These are phyloP conservation scores for Notolabrus celidotus DNA, from an alignment of 2,797 vertebrate genomes.

Conservation along the genomic window DNA sequence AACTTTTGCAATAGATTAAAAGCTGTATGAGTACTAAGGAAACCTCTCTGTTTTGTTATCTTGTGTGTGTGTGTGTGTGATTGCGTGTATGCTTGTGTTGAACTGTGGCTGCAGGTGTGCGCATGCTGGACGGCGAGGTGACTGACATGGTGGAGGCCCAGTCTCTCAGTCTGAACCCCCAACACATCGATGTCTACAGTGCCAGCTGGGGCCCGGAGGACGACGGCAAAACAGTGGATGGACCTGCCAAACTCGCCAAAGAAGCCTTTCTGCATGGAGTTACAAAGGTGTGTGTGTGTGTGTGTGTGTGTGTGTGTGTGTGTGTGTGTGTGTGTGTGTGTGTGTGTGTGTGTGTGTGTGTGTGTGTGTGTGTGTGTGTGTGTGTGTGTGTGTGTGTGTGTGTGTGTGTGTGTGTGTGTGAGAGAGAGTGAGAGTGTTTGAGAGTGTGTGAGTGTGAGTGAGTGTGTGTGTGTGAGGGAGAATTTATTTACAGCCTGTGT, in stretches of 20 bases:
- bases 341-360: constrained; percentile 8
- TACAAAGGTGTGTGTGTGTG: constrained; percentile 87
- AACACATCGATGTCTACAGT: constrained; percentile 98
- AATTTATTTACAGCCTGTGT: constrained; percentile 69
- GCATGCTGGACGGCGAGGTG: constrained; percentile 98
- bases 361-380: constrained; percentile 6
- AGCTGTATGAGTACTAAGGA: not conserved
- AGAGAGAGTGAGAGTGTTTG: too few relatives aligned
- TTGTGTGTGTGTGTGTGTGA: constrained; percentile 11
- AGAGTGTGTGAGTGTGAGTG: constrained; percentile 38
- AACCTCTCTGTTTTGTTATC: constrained; percentile 13
- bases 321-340: constrained; percentile 26
- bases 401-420: constrained; percentile 16
- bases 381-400: constrained; percentile 72
- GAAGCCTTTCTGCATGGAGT: constrained; percentile 95
- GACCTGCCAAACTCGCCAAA: constrained; percentile 94
- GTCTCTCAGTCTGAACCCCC: constrained; percentile 94
- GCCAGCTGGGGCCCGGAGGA: constrained; percentile 99
- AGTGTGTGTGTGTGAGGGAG: constrained; percentile 10
- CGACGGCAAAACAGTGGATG: constrained; percentile 97
- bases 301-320: constrained; percentile 1
- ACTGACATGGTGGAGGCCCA: constrained; percentile 97
- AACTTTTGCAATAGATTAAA: not conserved
- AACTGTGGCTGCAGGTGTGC: constrained; percentile 87
- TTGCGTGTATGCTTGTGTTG: constrained; percentile 3